phyloP scores from a whole-genome alignment of 2,888 invertebrate genomes.

The Rotaria macrura region DNA sequence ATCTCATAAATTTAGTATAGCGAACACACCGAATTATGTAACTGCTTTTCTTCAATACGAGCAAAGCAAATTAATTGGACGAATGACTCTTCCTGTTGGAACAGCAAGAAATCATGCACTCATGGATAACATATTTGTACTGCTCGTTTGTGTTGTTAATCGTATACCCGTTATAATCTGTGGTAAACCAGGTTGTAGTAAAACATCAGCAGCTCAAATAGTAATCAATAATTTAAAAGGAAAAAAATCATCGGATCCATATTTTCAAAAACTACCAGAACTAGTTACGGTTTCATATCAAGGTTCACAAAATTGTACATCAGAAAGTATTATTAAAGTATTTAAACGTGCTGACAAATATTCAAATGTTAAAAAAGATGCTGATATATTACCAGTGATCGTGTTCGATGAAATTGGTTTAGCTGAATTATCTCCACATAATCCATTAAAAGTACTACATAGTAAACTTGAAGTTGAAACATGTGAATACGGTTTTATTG shows the following conservation, averaged over 20 bases:
- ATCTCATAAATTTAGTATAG: not conserved
- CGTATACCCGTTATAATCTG: constrained; percentile 47
- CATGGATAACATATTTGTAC: constrained; percentile 47
- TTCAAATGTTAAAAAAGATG: not conserved
- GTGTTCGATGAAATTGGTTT: constrained; percentile 36
- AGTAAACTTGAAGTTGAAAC: constrained; percentile 40
- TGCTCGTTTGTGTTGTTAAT: constrained; percentile 46
- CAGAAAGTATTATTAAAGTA: constrained; percentile 37
- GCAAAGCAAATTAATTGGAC: not conserved
- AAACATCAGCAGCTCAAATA: constrained; percentile 47
- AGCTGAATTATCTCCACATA: constrained; percentile 45
- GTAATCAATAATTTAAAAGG: constrained; percentile 47
- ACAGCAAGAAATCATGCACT: constrained; percentile 44
- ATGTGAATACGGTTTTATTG: constrained; percentile 44
- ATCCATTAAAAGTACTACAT: constrained; percentile 47
- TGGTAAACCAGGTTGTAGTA: constrained; percentile 48
- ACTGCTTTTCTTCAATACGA: constrained; percentile 34
- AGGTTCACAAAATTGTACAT: constrained; percentile 42
- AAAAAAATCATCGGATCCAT: constrained; percentile 36
- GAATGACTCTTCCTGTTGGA: constrained; percentile 37
- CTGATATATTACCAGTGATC: too few relatives aligned
- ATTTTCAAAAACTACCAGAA: constrained; percentile 26
- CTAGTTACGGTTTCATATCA: constrained; percentile 38
- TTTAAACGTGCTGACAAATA: constrained; percentile 28
- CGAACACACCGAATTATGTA: not conserved